Conservation (phyloP, 2,797 vertebrate species). For the Cercopithecus hamlyni region DNA sequence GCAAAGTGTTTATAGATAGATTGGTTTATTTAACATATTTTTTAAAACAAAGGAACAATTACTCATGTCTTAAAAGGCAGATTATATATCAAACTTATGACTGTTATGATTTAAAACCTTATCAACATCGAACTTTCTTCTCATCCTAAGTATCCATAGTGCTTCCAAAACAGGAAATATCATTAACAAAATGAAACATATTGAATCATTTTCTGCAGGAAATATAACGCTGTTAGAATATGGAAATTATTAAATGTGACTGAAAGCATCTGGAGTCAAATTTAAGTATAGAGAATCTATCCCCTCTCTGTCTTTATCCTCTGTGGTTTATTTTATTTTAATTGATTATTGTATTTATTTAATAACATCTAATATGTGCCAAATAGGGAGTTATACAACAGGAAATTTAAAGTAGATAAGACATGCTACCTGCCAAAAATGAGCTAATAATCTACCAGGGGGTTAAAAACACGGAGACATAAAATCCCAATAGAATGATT, state of each 20-base stretch:
- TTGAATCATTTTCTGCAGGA: not conserved
- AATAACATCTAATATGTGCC: not conserved
- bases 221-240: not conserved
- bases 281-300: not conserved
- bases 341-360: not conserved
- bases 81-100: not conserved
- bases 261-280: not conserved
- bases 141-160: not conserved
- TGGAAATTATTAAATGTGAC: not conserved
- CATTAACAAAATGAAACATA: not conserved
- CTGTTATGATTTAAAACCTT: rapidly evolving
- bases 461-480: not conserved
- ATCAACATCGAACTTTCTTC: not conserved
- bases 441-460: not conserved
- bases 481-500: rapidly evolving
- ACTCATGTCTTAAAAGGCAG: not conserved
- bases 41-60: not conserved
- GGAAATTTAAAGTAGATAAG: not conserved
- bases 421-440: no score
- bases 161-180: not conserved
- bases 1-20: not conserved
- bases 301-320: not conserved
- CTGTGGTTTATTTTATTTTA: not conserved
- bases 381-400: not conserved
- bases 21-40: not conserved